Evolutionary conservation across 2,113 vertebrate species (phyloP).

Genomic region (Pionites leucogaster): DNA sequence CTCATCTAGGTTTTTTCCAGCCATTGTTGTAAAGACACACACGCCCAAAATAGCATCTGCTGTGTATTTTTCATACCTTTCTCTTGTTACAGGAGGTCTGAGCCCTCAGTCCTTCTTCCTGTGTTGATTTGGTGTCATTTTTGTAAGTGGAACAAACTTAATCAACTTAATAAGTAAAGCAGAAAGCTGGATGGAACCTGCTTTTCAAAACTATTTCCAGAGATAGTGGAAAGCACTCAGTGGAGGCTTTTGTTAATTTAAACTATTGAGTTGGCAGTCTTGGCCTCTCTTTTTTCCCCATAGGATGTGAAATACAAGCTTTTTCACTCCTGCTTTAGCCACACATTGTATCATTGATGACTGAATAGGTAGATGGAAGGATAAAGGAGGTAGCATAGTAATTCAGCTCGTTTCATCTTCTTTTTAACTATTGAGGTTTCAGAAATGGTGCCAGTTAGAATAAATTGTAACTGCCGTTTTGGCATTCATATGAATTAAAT

Average conservation of each 20-base stretch:
- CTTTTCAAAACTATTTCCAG: neutral
- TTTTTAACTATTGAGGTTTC: neutral
- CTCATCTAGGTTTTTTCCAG: neutral
- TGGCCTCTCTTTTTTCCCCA: neutral
- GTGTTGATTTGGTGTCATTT: conserved; percentile 5
- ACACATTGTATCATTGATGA: neutral
- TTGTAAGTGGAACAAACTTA: neutral
- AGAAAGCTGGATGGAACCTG: neutral
- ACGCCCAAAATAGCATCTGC: neutral
- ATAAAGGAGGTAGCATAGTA: conserved; percentile 7
- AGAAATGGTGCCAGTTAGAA: neutral
- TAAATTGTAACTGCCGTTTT: neutral
- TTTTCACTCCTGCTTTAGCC: neutral
- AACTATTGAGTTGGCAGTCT: neutral
- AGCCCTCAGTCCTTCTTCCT: neutral
- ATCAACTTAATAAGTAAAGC: neutral
- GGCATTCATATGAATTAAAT: conserved; percentile 10
- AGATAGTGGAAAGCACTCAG: neutral
- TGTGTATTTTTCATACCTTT: conserved; percentile 5
- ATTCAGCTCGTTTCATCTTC: neutral
- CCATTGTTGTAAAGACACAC: neutral
- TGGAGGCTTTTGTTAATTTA: neutral
- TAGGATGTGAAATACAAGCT: neutral
- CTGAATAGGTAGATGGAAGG: neutral
- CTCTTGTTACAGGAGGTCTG: neutral